Evolutionary conservation across 2,113 vertebrate genomes (phyloP), one percentile per base, ranked within the genome.

Genomic region (Syngnathus typhle): DNA sequence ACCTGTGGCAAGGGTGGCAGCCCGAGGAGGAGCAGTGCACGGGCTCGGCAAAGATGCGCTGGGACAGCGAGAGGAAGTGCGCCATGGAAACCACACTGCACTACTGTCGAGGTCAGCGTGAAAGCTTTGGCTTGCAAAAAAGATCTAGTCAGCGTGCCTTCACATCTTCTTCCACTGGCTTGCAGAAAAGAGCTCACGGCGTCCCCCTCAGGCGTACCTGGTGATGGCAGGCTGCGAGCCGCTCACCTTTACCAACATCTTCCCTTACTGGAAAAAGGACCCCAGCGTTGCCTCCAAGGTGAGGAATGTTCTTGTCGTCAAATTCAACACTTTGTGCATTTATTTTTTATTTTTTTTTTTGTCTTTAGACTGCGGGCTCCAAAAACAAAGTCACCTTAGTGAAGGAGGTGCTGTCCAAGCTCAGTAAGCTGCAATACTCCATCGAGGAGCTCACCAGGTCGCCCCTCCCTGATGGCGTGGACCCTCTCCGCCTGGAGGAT

Each of bases 241-340:
- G 0, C 87, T 93, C 49, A 93, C 91, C 4, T 93, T 93, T 76
- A 92, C 91, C 51, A 93, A 91, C 83, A 91, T 93, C 71, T 93
- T 93, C 72, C 92, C 92, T 1, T 86, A 87, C 77, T 93, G 92
- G 92, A 84, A 91, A 75, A 88, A 79, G 61, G 80, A 90, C 61
- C 12, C 82, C 44, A 84, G 38, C 58, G 32, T 87, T 36, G n/a
- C 64, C 32, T 68, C 85, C 64, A 77, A 84, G 86, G 91, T 91
- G 59, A 6, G 52, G 47, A 4, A 44, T 46, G 0, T 38, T 23
- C 6, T 47, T 46, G 6, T n/a, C 41, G 16, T 11, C 6, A 65
- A 2, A 44, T 23, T 46, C 10, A 0, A 18, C 27, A 16, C 7
- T 47, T 47, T 5, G 0, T 36, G 19, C 49, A 0, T 19, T 2